phyloP scores from a whole-genome alignment of 1,140 invertebrate genomes.

The Lasaia peninsularis region DNA sequence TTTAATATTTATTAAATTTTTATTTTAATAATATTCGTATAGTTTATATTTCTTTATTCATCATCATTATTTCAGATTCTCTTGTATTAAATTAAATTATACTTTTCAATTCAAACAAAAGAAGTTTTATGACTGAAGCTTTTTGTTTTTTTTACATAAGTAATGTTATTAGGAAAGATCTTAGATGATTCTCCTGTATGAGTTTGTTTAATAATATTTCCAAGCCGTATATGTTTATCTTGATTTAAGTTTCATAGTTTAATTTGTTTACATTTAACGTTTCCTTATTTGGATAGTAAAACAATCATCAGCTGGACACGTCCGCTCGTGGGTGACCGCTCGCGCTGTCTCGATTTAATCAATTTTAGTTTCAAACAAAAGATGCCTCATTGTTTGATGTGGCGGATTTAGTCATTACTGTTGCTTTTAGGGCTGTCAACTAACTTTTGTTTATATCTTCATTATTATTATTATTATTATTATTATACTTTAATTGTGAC shows the following conservation, averaged over 20 bases:
- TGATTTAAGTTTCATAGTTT: background rate
- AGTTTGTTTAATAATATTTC: background rate
- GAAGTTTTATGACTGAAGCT: too few species aligned
- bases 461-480: too few species aligned
- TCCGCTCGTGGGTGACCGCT: constrained; percentile 49
- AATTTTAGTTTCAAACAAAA: constrained; percentile 37
- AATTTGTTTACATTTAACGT: constrained; percentile 11
- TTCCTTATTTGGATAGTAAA: constrained; percentile 31
- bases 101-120: too few species aligned
- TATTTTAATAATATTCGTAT: too few species aligned
- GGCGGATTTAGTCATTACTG: constrained; percentile 14
- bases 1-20: too few species aligned
- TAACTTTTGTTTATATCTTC: background rate
- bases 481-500: too few species aligned
- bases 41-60: too few species aligned
- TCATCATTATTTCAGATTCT: too few species aligned
- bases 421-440: background rate
- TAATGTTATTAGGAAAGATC: too few species aligned
- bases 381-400: constrained; percentile 39
- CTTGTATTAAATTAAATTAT: too few species aligned
- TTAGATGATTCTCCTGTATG: too few species aligned
- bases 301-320: constrained; percentile 43
- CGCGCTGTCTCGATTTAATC: constrained; percentile 42
- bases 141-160: too few species aligned
- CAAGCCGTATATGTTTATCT: background rate